phyloP scores from a whole-genome alignment of 2,888 invertebrate species.

The Xylophagus ater region DNA sequence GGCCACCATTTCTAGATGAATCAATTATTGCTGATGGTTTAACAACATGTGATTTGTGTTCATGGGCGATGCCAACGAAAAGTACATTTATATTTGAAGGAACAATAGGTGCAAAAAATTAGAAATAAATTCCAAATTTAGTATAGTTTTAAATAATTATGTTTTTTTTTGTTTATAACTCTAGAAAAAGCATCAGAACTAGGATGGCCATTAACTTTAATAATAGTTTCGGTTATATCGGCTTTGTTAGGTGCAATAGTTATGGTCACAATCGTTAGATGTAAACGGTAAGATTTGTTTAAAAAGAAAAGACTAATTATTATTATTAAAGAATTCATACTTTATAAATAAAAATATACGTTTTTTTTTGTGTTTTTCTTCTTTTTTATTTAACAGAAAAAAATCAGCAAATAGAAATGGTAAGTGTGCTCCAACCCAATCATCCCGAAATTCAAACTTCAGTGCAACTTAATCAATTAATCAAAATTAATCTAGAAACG shows the following conservation, averaged over 20 bases:
- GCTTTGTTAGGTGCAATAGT: constrained; percentile 51
- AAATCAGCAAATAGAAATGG: constrained; percentile 38
- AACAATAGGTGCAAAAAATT: constrained; percentile 42
- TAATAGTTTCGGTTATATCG: constrained; percentile 51
- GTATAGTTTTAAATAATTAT: not conserved
- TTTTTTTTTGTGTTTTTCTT: constrained; percentile 6
- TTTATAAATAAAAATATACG: not conserved
- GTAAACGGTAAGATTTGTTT: constrained; percentile 44
- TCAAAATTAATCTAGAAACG: constrained; percentile 27
- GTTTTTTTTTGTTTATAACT: constrained; percentile 3
- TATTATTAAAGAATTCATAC: not conserved
- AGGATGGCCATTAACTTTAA: constrained; percentile 51
- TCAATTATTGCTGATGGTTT: constrained; percentile 53
- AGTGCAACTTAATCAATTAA: constrained; percentile 10
- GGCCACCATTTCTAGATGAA: constrained; percentile 54
- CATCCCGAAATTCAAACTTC: constrained; percentile 10
- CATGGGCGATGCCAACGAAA: constrained; percentile 49
- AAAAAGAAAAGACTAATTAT: not conserved
- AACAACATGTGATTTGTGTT: constrained; percentile 62
- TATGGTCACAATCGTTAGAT: constrained; percentile 50
- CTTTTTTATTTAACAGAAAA: constrained; percentile 26
- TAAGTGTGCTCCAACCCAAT: constrained; percentile 28
- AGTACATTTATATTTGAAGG: constrained; percentile 47
- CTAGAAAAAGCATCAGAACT: constrained; percentile 47
- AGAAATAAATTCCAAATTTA: not conserved